Conservation (phyloP, 2,113 vertebrate genomes). For the Prinia subflava region DNA sequence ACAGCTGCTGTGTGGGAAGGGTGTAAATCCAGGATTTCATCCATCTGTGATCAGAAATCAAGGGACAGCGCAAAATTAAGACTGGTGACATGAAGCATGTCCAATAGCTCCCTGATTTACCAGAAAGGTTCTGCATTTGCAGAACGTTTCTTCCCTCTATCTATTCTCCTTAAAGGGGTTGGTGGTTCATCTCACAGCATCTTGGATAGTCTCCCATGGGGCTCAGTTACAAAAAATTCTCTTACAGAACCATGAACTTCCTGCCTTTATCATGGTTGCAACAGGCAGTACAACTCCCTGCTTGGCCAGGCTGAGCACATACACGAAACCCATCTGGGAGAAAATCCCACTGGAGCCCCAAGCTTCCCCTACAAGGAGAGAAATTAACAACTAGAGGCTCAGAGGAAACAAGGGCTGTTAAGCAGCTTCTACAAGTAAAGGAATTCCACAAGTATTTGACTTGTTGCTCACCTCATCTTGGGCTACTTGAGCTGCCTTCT, state of each 20-base stretch:
- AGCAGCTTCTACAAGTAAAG: not conserved
- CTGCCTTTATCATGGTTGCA: not conserved
- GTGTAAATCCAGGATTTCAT: not conserved
- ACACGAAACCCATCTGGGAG: not conserved
- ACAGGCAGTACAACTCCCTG: not conserved
- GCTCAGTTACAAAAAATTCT: not conserved
- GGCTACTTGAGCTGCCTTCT: constrained; percentile 81
- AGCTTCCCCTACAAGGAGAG: not conserved
- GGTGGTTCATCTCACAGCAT: not conserved
- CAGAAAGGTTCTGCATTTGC: not conserved
- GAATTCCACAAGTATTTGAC: not conserved
- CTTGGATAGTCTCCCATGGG: not conserved
- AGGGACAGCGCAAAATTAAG: not conserved
- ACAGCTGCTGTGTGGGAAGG: not conserved
- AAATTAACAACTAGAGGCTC: not conserved
- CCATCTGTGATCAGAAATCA: not conserved
- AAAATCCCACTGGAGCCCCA: not conserved
- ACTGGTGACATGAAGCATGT: not conserved
- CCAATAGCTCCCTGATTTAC: not conserved
- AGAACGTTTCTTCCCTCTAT: not conserved
- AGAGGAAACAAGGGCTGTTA: not conserved
- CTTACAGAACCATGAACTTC: not conserved
- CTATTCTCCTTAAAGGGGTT: not conserved
- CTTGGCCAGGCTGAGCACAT: not conserved
- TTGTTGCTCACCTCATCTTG: constrained; percentile 87